Base-by-base conservation (phyloP, 1,140 invertebrate genomes). In the Macrosteles quadrilineatus region DNA sequence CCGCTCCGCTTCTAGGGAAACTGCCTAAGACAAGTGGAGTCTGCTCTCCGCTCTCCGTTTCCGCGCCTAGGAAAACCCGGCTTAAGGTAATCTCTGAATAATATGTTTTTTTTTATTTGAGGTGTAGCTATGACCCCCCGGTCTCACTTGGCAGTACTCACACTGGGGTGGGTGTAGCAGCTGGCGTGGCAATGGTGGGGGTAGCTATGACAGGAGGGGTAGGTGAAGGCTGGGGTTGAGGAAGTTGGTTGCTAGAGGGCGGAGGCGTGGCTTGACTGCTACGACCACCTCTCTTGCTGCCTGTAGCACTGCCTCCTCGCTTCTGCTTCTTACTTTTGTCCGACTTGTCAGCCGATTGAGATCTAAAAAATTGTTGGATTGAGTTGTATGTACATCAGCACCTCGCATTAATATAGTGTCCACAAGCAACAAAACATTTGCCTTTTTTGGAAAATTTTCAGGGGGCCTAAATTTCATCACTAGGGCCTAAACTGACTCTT, bases 271-370 rank as follows among this genome's bases (percentile, higher is more conserved):
- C 53, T 43, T 79, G 79, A 69, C 73, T 78, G 32, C 73, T 79
- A 1, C 62, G 36, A 14, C 69, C 36, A 1, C 69, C 69, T 6
- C 66, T 23, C 66, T 62, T 45, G 45, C 53, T 25, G 12, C 17
- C 55, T 19, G 43, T 50, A 17, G 78, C 76, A 12, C 67, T 66
- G 40, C 77, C 75, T 6, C 80, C 79, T 27, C 81, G 77, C 66
- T 81, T 83, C 2, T 77, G 77, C 70, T 81, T 82, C 11, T 80
- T 77, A 11, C 76, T 66, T 63, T 80, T 81, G 14, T 83, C 81
- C 57, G 76, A 77, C 32, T 83, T 83, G 21, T 83, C 82, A 14
- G 78, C 72, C 0, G 82, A 82, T 57, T 83, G 81, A 31, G 81
- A 81, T 63, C 82, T 83, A 67, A n/a, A 75, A 77, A 43, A 43